Base-by-base conservation (phyloP, 2,888 invertebrate species). In the Dorcus hopei region DNA sequence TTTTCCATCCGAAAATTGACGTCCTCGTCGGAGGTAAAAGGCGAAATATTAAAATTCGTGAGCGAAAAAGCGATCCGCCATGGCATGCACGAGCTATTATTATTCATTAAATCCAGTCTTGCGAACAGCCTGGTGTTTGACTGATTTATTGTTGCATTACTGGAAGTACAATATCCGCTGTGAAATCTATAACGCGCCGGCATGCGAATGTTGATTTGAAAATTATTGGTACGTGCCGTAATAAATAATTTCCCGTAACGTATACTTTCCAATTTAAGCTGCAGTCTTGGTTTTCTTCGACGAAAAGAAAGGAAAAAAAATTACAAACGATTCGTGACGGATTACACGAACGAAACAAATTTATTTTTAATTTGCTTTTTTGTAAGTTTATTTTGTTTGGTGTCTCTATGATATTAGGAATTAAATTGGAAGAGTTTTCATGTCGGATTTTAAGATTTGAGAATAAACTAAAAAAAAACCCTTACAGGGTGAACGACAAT, bases 121-220 rank as follows among this genome's bases (percentile, higher is more conserved):
- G 54, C 54, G 47, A 45, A 54, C 47, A 38, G 54, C 54, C 54
- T 54, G 54, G 45, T 38, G 42, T 54, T 54, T 47, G 54, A 47
- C 47, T 54, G 54, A 54, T 54, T 54, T 54, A 54, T 54, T 54
- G 47, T 54, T 45, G 47, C 54, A 54, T 54, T 54, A 54, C 47
- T 54, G 47, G 9, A 54, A 54, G 47, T 42, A 54, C 54, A 45
- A 54, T 47, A 47, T 54, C 54, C 54, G 54, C 14, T 47, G 54
- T 26, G 19, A 42, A 47, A 54, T 54, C 54, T 47, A 54, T 54
- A 38, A 45, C 45, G 14, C 45, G 45, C 8, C 23, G 23, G 45
- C 45, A 45, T 45, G 45, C 45, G 45, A 45, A 45, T 45, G 45
- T 45, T 45, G 16, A 45, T 45, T 45, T 11, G 45, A 45, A 45